phyloP scores from a whole-genome alignment of 2,888 invertebrate species.

The Sphaerophoria rueppellii region DNA sequence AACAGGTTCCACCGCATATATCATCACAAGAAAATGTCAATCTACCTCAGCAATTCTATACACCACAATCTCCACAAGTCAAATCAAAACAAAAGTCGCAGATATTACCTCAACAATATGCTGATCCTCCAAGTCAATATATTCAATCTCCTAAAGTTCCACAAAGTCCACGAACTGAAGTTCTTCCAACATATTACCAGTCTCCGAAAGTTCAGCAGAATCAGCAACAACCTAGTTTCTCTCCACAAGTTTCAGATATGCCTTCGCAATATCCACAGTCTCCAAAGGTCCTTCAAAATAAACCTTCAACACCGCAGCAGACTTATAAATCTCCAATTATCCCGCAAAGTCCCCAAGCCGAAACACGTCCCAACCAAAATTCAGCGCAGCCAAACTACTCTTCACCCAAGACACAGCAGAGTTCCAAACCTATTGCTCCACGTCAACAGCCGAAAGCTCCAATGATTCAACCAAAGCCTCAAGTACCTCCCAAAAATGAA shows the following conservation, averaged over 20 bases:
- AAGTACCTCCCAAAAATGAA: slow-evolving; percentile 59
- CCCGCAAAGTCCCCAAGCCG: slow-evolving; percentile 6
- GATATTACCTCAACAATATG: background rate
- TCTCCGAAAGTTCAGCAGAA: slow-evolving; percentile 16
- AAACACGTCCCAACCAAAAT: slow-evolving; percentile 4
- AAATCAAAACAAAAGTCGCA: slow-evolving; percentile 22
- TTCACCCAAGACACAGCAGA: slow-evolving; percentile 6
- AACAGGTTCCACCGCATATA: slow-evolving; percentile 3
- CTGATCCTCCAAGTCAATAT: slow-evolving; percentile 9
- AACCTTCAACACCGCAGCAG: background rate
- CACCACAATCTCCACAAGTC: slow-evolving; percentile 23
- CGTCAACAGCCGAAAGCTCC: slow-evolving; percentile 65
- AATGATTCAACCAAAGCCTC: slow-evolving; percentile 63
- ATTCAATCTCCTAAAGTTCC: slow-evolving; percentile 26
- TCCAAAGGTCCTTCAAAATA: background rate
- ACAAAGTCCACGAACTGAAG: slow-evolving; percentile 23
- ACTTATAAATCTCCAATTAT: slow-evolving; percentile 16
- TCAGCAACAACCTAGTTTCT: background rate
- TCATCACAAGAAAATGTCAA: slow-evolving; percentile 7
- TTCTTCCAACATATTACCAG: background rate
- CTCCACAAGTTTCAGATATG: slow-evolving; percentile 4
- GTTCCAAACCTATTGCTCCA: slow-evolving; percentile 65
- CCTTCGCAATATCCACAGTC: slow-evolving; percentile 25
- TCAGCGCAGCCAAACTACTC: background rate
- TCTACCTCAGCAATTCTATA: background rate